phyloP scores from a whole-genome alignment of 2,888 invertebrate species.

The Anticlea derivata region DNA sequence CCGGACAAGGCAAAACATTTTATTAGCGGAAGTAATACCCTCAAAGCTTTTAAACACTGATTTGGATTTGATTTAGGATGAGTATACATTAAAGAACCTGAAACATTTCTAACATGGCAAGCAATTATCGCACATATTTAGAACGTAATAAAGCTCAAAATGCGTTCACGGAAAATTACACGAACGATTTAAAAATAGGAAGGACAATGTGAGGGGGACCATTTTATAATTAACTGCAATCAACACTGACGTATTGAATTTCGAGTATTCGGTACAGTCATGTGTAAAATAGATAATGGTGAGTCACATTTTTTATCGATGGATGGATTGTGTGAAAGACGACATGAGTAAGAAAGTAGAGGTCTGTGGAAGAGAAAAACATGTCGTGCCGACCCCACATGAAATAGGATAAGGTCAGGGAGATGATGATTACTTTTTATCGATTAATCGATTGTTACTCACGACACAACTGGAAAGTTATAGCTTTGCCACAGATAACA shows the following conservation, averaged over 20 bases:
- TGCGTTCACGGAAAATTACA: background rate
- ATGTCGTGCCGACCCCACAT: no score
- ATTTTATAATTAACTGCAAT: slow-evolving; percentile 84
- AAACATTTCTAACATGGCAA: slow-evolving; percentile 31
- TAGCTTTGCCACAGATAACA: no score
- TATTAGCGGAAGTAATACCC: slow-evolving; percentile 77
- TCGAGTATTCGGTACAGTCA: slow-evolving; percentile 69
- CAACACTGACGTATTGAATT: slow-evolving; percentile 83
- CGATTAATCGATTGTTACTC: no score
- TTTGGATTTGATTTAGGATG: slow-evolving; percentile 76
- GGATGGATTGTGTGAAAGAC: no score
- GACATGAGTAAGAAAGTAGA: no score
- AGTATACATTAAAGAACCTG: slow-evolving; percentile 65
- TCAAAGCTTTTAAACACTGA: slow-evolving; percentile 72
- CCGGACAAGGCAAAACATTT: slow-evolving; percentile 64
- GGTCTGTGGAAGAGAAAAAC: no score
- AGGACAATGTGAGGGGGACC: slow-evolving; percentile 77
- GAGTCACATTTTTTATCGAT: background rate
- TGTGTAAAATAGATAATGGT: slow-evolving; percentile 30
- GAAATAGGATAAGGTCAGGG: no score
- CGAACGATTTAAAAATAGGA: slow-evolving; percentile 62
- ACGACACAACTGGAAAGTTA: no score
- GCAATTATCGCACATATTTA: slow-evolving; percentile 40
- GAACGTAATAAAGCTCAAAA: slow-evolving; percentile 24
- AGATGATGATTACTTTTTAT: no score